Base-by-base conservation (phyloP, 2,113 vertebrate genomes). In the Hucho hucho region DNA sequence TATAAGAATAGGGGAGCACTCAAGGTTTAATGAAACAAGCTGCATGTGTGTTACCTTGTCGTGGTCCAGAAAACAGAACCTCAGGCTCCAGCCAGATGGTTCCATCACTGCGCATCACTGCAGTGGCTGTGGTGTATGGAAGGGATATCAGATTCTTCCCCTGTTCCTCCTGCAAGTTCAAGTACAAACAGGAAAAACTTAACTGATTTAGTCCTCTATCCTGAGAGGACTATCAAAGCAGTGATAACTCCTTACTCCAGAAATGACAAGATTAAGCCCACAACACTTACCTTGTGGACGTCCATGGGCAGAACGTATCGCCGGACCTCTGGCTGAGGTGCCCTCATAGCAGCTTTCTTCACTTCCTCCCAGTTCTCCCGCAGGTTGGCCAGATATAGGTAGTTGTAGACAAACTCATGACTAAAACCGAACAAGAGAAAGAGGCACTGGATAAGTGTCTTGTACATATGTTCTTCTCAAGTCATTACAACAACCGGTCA, bases 41-140 rank as follows among this genome's bases (percentile, higher is more conserved):
- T 26, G 37, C 22, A 1, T 66, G 46, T 29, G 14, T 14, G 3
- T 28, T 79, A 96, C 95, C 95, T 20, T 96, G 95, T 1, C 94
- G 93, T 0, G 95, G 93, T 29, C 93, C 94, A 1, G 95, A 94
- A 84, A 96, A 96, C 22, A 96, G 91, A 9, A 96, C 92, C 75
- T 96, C 95, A 0, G 95, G 95, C 68, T 96, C 95, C 79, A 96
- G 90, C 95, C 95, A 96, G 81, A 96, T 80, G 2, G 93, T 96
- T 64, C 93, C 95, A 0, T 96, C 95, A 1, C 91, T 93, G 84
- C 85, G 86, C 86, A 96, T 78, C 9, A 92, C 91, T 0, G 95
- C 95, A 0, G 95, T 95, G 49, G 95, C 95, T 0, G 95, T 96
- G 0, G 95, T 96, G 75, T 95, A 93, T 64, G 93, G 87, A 29